These are phyloP conservation scores for Bergia sp. DNA, from an alignment of 92 coral and sea anemone genomes.

Conservation along the genomic window DNA sequence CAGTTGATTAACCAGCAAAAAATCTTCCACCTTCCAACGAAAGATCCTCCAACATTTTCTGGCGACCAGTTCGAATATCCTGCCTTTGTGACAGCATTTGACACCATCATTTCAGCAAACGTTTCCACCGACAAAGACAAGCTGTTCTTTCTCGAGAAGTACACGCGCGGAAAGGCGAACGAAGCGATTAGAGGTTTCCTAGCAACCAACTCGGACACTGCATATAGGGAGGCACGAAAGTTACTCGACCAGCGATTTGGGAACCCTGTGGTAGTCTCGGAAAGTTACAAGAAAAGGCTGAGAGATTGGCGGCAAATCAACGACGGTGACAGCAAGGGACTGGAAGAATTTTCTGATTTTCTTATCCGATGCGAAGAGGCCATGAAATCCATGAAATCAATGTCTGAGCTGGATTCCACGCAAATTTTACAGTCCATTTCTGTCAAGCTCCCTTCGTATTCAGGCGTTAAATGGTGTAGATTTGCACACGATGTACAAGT, in stretches of 20 bases:
- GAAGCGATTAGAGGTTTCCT: slow-evolving; percentile 36
- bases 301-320: not conserved
- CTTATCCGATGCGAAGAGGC: slow-evolving; percentile 42
- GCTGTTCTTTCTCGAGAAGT: slow-evolving; percentile 23
- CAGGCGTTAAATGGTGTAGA: slow-evolving; percentile 67
- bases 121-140: slow-evolving; percentile 54
- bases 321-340: slow-evolving; percentile 26
- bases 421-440: slow-evolving; percentile 29
- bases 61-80: slow-evolving; percentile 47
- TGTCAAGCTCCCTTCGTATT: slow-evolving; percentile 65
- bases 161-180: slow-evolving; percentile 41
- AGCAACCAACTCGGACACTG: slow-evolving; percentile 27
- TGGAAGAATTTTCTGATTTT: slow-evolving; percentile 32
- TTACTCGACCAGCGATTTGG: slow-evolving; percentile 6
- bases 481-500: slow-evolving; percentile 55
- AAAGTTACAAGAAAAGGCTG: not conserved
- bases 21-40: slow-evolving; percentile 47
- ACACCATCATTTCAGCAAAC: slow-evolving; percentile 52
- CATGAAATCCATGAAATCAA: not conserved
- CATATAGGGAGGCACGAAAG: slow-evolving; percentile 28
- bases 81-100: slow-evolving; percentile 58
- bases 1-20: slow-evolving; percentile 55
- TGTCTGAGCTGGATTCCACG: slow-evolving; percentile 55
- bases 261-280: not conserved
- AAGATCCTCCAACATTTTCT: slow-evolving; percentile 61